Conservation (phyloP, 2,888 invertebrate genomes). For the Brachyptera risi region DNA sequence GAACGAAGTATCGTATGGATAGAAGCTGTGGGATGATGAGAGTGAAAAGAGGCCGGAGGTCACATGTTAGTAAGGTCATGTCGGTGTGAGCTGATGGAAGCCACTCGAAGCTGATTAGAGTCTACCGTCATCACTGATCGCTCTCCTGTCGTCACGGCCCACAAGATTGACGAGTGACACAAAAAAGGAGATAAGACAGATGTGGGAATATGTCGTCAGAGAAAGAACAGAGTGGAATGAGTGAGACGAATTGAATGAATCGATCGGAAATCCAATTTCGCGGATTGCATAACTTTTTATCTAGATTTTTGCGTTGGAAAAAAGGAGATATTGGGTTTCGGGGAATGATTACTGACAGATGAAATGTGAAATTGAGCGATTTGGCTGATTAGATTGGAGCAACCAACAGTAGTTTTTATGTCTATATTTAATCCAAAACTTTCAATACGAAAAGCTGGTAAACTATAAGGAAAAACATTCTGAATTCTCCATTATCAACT, state of each 20-base stretch:
- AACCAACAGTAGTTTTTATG: too few relatives aligned
- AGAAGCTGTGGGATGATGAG: too few relatives aligned
- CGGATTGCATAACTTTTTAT: slow-evolving; percentile 15
- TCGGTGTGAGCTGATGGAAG: background rate
- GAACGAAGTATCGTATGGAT: too few relatives aligned
- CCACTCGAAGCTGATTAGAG: background rate
- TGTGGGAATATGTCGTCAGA: background rate
- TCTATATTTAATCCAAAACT: too few relatives aligned
- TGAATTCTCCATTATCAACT: too few relatives aligned
- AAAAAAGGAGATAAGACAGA: slow-evolving; percentile 8
- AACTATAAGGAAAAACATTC: too few relatives aligned
- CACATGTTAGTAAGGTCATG: background rate
- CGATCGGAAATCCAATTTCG: slow-evolving; percentile 8
- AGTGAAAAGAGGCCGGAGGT: background rate
- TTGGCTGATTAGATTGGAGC: slow-evolving; percentile 5
- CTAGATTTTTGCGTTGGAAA: background rate
- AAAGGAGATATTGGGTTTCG: background rate
- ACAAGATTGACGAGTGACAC: background rate
- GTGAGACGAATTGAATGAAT: background rate
- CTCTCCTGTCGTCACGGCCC: background rate
- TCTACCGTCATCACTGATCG: too few relatives aligned
- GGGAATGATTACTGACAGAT: slow-evolving; percentile 9
- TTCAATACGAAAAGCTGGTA: too few relatives aligned
- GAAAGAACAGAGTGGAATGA: background rate
- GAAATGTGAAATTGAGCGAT: slow-evolving; percentile 12